Evolutionary conservation across 1,140 invertebrate species (phyloP).

Genomic region (Drosophila mojavensis): DNA sequence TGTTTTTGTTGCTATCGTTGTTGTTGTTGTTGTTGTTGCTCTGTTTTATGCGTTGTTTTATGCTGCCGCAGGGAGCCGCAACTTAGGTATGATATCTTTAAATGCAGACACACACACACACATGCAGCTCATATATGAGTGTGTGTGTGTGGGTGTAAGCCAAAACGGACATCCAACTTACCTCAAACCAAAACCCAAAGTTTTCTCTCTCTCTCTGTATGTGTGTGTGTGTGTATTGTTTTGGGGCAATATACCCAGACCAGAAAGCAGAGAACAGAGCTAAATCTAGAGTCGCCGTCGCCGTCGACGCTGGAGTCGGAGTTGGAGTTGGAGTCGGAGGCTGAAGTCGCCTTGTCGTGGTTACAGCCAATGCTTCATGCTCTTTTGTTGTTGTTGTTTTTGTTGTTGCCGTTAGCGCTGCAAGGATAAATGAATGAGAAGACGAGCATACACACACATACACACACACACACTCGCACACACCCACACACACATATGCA

Average conservation of each 20-base stretch:
- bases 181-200: constrained; percentile 47
- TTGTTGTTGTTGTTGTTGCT: constrained; percentile 19
- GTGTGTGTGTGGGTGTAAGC: constrained; percentile 45
- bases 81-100: constrained; percentile 83
- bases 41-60: constrained; percentile 63
- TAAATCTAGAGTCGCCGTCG: constrained; percentile 2
- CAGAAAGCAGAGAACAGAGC: constrained; percentile 31
- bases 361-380: constrained; percentile 72
- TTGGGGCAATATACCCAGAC: constrained; percentile 42
- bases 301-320: constrained; percentile 16
- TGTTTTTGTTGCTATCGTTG: neutral
- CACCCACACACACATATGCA: constrained; percentile 40
- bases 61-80: constrained; percentile 61
- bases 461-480: constrained; percentile 39
- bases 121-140: constrained; percentile 12
- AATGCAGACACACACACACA: constrained; percentile 69
- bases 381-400: constrained; percentile 67
- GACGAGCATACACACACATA: constrained; percentile 50
- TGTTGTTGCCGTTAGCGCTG: constrained; percentile 57
- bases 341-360: constrained; percentile 66
- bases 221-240: constrained; percentile 40
- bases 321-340: constrained; percentile 22
- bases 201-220: constrained; percentile 30
- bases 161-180: constrained; percentile 68
- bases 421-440: constrained; percentile 82